Conservation (phyloP, 35 echinoderm and acorn worm species). For the Heliocidaris erythrogramma region DNA sequence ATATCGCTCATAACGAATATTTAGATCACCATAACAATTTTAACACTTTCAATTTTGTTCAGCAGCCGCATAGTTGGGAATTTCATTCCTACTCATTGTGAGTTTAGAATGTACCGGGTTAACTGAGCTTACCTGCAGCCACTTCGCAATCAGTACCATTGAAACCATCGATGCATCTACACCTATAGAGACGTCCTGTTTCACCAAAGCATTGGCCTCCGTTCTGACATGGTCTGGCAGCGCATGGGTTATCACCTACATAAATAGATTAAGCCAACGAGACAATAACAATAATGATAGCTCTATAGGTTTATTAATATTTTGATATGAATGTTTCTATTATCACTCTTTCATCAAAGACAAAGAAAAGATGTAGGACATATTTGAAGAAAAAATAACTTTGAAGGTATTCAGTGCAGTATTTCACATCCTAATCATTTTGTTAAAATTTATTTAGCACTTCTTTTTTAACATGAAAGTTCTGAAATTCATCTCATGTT, state of each 20-base stretch:
- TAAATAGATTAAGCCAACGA: neutral
- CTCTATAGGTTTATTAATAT: no score
- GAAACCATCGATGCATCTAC: constrained; percentile 42
- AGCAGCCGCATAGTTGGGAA: neutral
- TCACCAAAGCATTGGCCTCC: neutral
- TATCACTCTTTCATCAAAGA: no score
- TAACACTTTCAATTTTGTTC: neutral
- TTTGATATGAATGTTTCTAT: no score
- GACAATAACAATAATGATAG: no score
- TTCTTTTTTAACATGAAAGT: no score
- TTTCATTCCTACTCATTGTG: neutral
- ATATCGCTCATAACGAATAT: no score
- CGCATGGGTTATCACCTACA: neutral
- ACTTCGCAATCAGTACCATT: constrained; percentile 55
- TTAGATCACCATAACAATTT: neutral
- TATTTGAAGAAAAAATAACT: no score
- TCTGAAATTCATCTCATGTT: no score
- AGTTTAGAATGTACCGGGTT: neutral
- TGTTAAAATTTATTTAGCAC: no score
- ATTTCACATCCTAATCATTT: no score
- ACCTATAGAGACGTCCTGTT: constrained; percentile 30
- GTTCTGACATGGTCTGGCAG: neutral
- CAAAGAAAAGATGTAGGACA: no score
- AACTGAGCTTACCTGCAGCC: neutral
- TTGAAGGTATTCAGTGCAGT: no score